phyloP scores from a whole-genome alignment of 1,140 invertebrate species.

The Phymastichus coffea region DNA sequence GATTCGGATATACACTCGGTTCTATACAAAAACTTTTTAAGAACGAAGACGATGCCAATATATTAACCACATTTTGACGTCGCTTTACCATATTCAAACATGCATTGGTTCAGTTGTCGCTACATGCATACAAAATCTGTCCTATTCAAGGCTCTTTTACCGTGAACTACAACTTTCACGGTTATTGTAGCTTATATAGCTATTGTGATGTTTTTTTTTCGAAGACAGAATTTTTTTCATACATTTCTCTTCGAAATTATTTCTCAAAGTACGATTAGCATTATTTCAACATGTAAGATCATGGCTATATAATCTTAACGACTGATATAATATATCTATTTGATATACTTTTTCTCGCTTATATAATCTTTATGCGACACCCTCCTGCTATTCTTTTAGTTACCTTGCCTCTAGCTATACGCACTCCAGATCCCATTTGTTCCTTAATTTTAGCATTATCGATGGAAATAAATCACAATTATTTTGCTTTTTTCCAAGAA shows the following conservation, averaged over 20 bases:
- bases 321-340: constrained; percentile 27
- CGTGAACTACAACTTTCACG: background rate
- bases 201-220: background rate
- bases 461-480: constrained; percentile 51
- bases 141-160: background rate
- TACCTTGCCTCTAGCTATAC: constrained; percentile 21
- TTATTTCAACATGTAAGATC: constrained; percentile 31
- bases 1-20: no score
- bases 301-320: constrained; percentile 33
- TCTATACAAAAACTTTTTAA: constrained; percentile 25
- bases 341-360: constrained; percentile 23
- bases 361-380: constrained; percentile 23
- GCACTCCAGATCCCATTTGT: no score
- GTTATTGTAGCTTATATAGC: constrained; percentile 10
- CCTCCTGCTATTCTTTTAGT: background rate
- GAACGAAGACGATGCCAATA: constrained; percentile 21
- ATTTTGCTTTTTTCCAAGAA: constrained; percentile 27
- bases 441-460: constrained; percentile 36
- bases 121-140: background rate
- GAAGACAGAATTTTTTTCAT: background rate
- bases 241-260: background rate
- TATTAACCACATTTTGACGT: constrained; percentile 16
- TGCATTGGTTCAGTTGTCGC: no score
- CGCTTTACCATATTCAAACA: background rate
- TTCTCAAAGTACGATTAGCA: constrained; percentile 14